Evolutionary conservation across 30 jellyfish, hydroid and myxozoan genomes (phyloP).

Genomic region (Aurelia coerulea): DNA sequence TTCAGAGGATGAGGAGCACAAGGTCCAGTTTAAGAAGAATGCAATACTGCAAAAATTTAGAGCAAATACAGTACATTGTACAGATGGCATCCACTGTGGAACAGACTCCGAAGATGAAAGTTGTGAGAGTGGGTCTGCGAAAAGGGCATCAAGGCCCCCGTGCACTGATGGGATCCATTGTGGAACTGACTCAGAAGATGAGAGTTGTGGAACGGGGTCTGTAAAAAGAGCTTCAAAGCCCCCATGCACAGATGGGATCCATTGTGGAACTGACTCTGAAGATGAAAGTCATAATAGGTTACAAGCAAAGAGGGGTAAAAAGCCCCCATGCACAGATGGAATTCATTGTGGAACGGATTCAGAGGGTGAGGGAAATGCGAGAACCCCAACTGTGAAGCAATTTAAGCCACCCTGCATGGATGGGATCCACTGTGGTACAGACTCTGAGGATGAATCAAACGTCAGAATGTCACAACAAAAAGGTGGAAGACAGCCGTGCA

Average conservation of each 20-base stretch:
- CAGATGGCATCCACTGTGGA: conserved; percentile 81
- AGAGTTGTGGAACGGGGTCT: conserved; percentile 8
- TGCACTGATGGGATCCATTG: conserved; percentile 79
- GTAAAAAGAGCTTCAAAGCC: background rate
- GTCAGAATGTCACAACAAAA: background rate
- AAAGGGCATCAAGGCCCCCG: background rate
- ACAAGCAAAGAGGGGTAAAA: background rate
- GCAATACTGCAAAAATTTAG: conserved; percentile 4
- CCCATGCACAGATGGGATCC: conserved; percentile 56
- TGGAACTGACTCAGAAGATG: conserved; percentile 76
- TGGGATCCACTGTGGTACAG: conserved; percentile 76
- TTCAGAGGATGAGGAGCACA: conserved; percentile 40
- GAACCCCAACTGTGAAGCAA: background rate
- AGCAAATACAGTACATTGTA: conserved; percentile 20
- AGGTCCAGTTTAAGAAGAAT: background rate
- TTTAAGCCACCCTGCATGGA: conserved; percentile 40
- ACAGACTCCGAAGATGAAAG: conserved; percentile 71
- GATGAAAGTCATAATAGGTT: conserved; percentile 1
- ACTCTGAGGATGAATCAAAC: conserved; percentile 46
- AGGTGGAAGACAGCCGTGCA: conserved; percentile 1
- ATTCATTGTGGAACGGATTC: conserved; percentile 81
- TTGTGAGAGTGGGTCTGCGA: background rate
- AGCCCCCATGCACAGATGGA: conserved; percentile 63
- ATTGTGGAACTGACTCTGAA: conserved; percentile 74
- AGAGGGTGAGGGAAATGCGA: conserved; percentile 48